Base-by-base conservation (phyloP, 2,113 vertebrate species). In the Miniopterus natalensis region DNA sequence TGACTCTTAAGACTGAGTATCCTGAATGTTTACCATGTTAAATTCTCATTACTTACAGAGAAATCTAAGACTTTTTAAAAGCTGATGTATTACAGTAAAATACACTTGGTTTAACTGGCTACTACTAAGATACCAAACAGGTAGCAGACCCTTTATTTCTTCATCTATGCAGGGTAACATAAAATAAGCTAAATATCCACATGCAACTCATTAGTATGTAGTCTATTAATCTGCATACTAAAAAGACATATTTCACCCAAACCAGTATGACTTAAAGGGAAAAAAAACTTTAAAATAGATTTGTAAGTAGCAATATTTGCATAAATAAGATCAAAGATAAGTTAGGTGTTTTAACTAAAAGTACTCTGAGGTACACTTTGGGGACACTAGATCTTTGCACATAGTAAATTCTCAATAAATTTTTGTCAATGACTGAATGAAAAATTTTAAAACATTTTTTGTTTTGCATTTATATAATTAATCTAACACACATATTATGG, bases 41-140 rank as follows among this genome's bases (percentile, higher is more conserved):
- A 90, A 93, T 86, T 93, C 18, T 86, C 27, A 78, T 40, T 23
- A 57, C 10, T 66, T 65, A 75, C 6, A 86, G 13, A 96, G 21
- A 96, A 96, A 93, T 42, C 36, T 49, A 95, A 86, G 11, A 49
- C 74, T 49, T 92, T 55, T 9, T 78, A 7, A 31, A 73, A 77
- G 14, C 23, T 79, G 49, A 81, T 55, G 2, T 55, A 91, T 61
- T 88, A 84, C 0, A 65, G 12, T 63, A 23, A 36, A 83, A 57
- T 47, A 79, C 0, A 31, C 27, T 75, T 42, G 75, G 55, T 49
- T 36, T 92, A 86, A 49, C 21, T 51, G 65, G n/a, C 8, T 61
- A 51, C 51, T 80, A 51, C 10, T 45, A 81, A 66, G 68, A 73
- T 77, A 84, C 4, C 21, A 94, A 25, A 91, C 3, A 91, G 27